A percentile compares a stretch with the other conserved stretches of the same genome.
phyloP scores from a whole-genome alignment of 2,888 invertebrate species.

The Drosophila engyochracea region DNA sequence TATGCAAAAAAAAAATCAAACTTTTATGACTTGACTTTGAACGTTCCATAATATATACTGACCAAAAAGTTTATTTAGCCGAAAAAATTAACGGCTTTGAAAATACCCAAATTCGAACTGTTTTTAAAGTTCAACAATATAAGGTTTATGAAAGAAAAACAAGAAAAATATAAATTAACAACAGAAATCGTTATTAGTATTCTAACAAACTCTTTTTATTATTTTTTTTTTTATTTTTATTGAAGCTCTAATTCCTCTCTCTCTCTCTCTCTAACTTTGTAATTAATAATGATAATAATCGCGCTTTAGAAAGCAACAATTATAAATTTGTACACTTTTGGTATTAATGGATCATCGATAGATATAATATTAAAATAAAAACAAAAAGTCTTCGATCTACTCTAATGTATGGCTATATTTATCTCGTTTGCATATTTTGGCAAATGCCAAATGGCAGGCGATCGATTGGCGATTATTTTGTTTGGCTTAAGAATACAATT shows the following conservation, averaged over 20 bases:
- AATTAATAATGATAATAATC: background rate
- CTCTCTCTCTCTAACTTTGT: background rate
- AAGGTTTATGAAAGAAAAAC: too few relatives aligned
- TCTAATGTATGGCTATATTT: background rate
- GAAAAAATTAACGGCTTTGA: too few relatives aligned
- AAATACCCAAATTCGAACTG: background rate
- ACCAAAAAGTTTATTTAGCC: too few relatives aligned
- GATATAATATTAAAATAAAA: background rate
- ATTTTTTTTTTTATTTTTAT: too few relatives aligned
- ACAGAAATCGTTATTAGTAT: background rate
- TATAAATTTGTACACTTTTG: background rate
- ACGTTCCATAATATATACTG: too few relatives aligned
- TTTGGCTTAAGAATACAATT: constrained; percentile 13
- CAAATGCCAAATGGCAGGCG: constrained; percentile 45
- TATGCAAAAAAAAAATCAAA: too few relatives aligned
- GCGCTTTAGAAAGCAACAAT: background rate
- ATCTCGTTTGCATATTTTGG: constrained; percentile 12
- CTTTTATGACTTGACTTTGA: too few relatives aligned
- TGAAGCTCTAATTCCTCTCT: rapidly evolving
- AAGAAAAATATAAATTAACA: too few relatives aligned
- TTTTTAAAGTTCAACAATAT: too few relatives aligned
- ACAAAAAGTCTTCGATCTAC: background rate
- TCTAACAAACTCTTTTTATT: too few relatives aligned
- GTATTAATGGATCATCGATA: background rate
- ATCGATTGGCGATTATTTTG: constrained; percentile 38